Evolutionary conservation across 2,797 vertebrate species (phyloP).

Genomic region (Acestrorhynchus altus): DNA sequence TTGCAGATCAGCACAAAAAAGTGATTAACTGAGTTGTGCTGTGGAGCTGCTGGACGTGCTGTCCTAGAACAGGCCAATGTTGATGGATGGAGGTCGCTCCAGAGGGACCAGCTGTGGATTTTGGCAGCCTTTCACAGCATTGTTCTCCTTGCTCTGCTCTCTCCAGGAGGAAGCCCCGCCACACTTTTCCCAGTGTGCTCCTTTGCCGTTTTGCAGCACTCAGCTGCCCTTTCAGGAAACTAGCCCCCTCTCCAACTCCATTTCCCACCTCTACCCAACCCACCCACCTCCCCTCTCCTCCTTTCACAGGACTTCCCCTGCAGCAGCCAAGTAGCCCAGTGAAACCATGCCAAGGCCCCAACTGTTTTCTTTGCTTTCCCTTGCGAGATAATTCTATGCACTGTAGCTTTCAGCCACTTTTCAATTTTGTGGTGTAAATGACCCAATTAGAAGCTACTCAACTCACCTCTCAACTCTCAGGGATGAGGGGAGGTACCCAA

Average conservation of each 20-base stretch:
- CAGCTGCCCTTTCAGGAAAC: slow-evolving; percentile 52
- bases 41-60: slow-evolving; percentile 25
- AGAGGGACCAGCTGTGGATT: slow-evolving; percentile 45
- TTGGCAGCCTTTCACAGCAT: slow-evolving; percentile 61
- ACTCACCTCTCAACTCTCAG: too few species aligned
- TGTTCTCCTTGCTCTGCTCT: slow-evolving; percentile 53
- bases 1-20: neutral
- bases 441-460: too few species aligned
- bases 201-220: slow-evolving; percentile 3
- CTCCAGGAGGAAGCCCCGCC: slow-evolving; percentile 55
- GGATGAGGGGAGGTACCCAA: too few species aligned
- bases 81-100: slow-evolving; percentile 37
- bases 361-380: slow-evolving; percentile 23
- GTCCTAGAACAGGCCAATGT: neutral
- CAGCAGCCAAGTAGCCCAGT: slow-evolving; percentile 29
- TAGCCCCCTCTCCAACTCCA: neutral
- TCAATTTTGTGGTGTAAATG: neutral
- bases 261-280: too few species aligned
- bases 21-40: neutral
- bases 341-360: slow-evolving; percentile 11
- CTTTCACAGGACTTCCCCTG: slow-evolving; percentile 50
- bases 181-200: slow-evolving; percentile 42
- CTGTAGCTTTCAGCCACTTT: neutral
- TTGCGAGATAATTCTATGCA: slow-evolving; percentile 8
- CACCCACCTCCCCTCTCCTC: slow-evolving; percentile 33